These are phyloP conservation scores for Monodelphis domestica DNA, from an alignment of 2,797 vertebrate genomes.

Conservation along the genomic window DNA sequence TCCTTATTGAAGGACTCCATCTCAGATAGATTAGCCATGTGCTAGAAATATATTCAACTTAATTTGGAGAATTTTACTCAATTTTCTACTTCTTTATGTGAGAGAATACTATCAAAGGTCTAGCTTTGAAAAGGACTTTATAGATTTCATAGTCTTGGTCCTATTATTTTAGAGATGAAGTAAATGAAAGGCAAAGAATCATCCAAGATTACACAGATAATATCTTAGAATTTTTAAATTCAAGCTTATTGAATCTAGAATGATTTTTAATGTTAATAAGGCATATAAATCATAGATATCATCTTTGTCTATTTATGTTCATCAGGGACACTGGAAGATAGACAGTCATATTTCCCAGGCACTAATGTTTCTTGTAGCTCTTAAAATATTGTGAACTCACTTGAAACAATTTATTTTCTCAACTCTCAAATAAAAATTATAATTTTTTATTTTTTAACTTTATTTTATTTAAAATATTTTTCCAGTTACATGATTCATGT, in stretches of 20 bases:
- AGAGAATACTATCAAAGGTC: neutral
- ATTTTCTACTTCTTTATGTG: neutral
- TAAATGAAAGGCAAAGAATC: neutral
- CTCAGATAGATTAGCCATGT: neutral
- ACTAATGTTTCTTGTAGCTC: neutral
- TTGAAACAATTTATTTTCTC: neutral
- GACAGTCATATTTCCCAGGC: neutral
- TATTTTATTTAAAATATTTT: too few species aligned
- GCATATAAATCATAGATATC: neutral
- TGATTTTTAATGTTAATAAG: neutral
- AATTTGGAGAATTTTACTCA: neutral
- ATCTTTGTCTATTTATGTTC: neutral
- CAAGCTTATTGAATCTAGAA: neutral
- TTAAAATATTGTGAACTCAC: neutral
- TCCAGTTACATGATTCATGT: too few species aligned
- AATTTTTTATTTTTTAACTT: too few species aligned
- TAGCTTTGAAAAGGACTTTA: neutral
- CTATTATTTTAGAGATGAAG: neutral
- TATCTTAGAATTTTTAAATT: neutral
- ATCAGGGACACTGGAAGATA: neutral
- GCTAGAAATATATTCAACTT: neutral
- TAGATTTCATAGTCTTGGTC: neutral
- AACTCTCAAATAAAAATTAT: neutral
- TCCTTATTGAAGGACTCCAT: neutral
- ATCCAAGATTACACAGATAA: neutral